phyloP scores from a whole-genome alignment of 1,140 invertebrate species.

The Vanessa atalanta region DNA sequence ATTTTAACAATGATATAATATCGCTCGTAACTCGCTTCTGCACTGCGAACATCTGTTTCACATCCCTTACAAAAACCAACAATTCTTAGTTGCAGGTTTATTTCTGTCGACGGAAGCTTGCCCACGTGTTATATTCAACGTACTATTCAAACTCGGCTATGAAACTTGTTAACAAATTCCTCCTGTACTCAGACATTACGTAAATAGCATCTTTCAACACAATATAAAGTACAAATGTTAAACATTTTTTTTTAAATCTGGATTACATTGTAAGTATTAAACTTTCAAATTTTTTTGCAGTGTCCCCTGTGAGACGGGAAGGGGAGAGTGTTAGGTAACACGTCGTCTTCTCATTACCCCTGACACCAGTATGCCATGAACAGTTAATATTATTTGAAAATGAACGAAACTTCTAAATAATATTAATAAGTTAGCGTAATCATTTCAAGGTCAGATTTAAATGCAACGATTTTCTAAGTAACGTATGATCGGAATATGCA shows the following conservation, averaged over 20 bases:
- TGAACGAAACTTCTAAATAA: too few relatives aligned
- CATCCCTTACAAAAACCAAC: conserved; percentile 50
- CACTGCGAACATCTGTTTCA: neutral
- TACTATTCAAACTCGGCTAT: conserved; percentile 40
- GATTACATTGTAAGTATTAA: neutral
- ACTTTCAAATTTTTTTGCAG: too few relatives aligned
- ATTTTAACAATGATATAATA: neutral
- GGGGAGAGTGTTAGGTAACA: too few relatives aligned
- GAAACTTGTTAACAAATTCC: conserved; percentile 31
- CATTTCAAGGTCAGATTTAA: too few relatives aligned
- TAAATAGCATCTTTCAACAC: conserved; percentile 8
- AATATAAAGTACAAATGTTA: neutral
- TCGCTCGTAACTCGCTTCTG: neutral
- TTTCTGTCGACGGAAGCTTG: conserved; percentile 54
- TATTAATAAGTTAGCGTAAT: too few relatives aligned
- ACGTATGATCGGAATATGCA: too few relatives aligned
- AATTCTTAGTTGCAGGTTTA: conserved; percentile 45
- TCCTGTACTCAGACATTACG: neutral
- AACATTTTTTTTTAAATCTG: neutral
- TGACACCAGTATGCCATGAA: too few relatives aligned
- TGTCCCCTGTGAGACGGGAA: too few relatives aligned
- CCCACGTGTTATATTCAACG: conserved; percentile 45
- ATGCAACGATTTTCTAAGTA: too few relatives aligned
- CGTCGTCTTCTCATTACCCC: too few relatives aligned
- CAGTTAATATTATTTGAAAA: too few relatives aligned